Evolutionary conservation across 2,888 invertebrate species (phyloP), one percentile per base, ranked within the genome.

Genomic region (Dorcus hopei): DNA sequence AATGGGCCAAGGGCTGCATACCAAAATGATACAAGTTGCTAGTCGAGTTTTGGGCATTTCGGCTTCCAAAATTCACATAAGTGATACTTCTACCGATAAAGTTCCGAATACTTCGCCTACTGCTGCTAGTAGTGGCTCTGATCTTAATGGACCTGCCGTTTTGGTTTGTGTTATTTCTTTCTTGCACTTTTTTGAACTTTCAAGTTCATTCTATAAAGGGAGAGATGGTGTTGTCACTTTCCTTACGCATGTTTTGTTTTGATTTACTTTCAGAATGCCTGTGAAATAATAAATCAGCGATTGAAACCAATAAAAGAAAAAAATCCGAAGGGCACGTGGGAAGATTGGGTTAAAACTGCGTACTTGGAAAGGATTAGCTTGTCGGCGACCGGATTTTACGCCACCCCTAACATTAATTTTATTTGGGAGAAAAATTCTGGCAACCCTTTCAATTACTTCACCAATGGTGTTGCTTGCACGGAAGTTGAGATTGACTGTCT

Each of bases 1-100:
- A 82, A 97, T 97, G 90, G 97, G 97, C 0, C 97, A 97, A 80
- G 97, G 97, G 1, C 80, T 98, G 3, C 92, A 96, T 74, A 97
- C 94, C 0, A 97, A 97, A 82, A 94, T 96, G 90, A 88, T 94
- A 53, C 96, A 97, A 84, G 88, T 94, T 9, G 92, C 93, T 3
- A 89, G 93, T 47, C 82, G 88, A 61, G 83, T 82, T 0, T 79
- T 95, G 9, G 87, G 84, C 49, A 84, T 93, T 39, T 85, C 90
- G 3, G 74, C 84, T 0, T 85, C 87, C 0, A 84, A 86, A 70
- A 92, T 95, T 68, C 90, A 93, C 72, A 87, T 93, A 9, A 85
- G 85, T 26, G 95, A 95, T 76, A 92, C 93, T 0, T 79, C 90
- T 0, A 94, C 94, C 0, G 95, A 95, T 72, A 95, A 93, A 81